Evolutionary conservation across 2,797 vertebrate genomes (phyloP).

Genomic region (Sebastolobus altivelis): DNA sequence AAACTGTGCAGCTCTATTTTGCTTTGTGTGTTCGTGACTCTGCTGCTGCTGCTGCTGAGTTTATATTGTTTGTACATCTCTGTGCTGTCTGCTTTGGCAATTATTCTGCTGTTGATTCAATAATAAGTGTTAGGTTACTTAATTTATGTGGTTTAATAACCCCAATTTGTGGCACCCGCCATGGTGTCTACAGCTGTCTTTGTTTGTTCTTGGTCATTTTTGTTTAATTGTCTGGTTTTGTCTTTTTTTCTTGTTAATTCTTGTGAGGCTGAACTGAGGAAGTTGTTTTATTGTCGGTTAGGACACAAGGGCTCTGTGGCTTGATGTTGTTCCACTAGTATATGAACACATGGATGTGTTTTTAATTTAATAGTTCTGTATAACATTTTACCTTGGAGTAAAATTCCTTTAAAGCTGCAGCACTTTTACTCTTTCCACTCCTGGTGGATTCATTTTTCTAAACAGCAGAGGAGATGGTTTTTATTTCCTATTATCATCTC

Average conservation of each 20-base stretch:
- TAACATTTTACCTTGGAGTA: not conserved
- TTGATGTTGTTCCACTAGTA: not conserved
- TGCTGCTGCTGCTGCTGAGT: not conserved
- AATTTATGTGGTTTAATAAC: not conserved
- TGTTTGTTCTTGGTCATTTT: not conserved
- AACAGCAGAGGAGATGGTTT: not conserved
- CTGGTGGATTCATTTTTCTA: not conserved
- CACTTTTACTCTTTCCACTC: not conserved
- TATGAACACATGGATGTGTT: not conserved
- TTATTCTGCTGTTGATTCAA: not conserved
- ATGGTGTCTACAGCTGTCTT: not conserved
- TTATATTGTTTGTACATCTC: not conserved
- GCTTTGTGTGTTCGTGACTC: not conserved
- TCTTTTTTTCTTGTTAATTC: not conserved
- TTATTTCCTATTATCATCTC: not conserved
- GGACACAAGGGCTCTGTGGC: not conserved
- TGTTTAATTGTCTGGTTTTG: not conserved
- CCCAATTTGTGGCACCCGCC: not conserved
- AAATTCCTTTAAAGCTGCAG: not conserved
- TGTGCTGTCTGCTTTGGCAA: not conserved
- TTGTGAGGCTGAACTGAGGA: not conserved
- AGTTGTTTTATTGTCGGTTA: not conserved
- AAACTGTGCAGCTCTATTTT: not conserved
- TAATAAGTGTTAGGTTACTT: not conserved
- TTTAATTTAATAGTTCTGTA: not conserved